These are phyloP conservation scores for Ahaetulla prasina DNA, from an alignment of 2,113 vertebrate species.

Conservation along the genomic window DNA sequence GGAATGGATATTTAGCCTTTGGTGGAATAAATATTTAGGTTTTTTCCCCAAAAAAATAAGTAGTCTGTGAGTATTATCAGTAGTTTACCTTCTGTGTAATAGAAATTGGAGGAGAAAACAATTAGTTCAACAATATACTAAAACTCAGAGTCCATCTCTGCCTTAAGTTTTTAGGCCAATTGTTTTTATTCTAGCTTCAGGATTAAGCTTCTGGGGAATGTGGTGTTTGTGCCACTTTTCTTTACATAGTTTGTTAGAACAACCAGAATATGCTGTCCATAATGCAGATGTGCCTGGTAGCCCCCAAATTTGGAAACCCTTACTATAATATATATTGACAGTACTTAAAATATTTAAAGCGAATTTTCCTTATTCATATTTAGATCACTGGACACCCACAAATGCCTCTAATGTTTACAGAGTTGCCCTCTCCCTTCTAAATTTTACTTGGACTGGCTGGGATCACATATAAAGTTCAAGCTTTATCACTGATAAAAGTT, in stretches of 20 bases:
- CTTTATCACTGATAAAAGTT: neutral
- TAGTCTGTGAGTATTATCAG: neutral
- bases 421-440: neutral
- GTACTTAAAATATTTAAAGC: neutral
- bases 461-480: neutral
- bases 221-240: neutral
- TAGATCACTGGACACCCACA: neutral
- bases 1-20: neutral
- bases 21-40: neutral
- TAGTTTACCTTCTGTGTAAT: neutral
- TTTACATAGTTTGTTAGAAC: neutral
- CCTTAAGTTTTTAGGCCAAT: neutral
- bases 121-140: neutral
- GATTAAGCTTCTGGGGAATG: neutral
- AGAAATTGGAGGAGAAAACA: neutral
- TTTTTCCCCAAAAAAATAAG: neutral
- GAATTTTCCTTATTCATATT: neutral
- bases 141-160: neutral
- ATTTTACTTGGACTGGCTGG: neutral
- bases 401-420: neutral
- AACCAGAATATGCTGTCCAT: neutral
- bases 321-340: neutral
- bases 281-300: neutral
- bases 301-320: neutral
- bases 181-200: neutral